phyloP scores from a whole-genome alignment of 2,113 vertebrate genomes.

The Peromyscus maniculatus region DNA sequence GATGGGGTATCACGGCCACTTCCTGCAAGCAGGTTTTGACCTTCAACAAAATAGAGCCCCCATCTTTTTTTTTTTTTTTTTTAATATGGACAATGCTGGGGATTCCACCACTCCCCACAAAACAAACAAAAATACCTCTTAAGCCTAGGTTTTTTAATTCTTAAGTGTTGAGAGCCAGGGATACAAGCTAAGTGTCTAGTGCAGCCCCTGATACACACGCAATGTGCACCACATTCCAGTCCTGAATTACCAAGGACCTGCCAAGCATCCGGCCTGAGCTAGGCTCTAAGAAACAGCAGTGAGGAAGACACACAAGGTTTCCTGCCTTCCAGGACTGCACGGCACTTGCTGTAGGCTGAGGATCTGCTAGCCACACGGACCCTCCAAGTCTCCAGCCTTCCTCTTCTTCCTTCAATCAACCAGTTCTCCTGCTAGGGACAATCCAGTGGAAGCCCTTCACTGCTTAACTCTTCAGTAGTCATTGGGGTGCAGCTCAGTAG shows the following conservation, averaged over 20 bases:
- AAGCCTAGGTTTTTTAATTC: background rate
- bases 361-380: background rate
- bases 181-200: background rate
- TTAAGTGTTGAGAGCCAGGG: background rate
- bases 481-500: background rate
- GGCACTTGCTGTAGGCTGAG: background rate
- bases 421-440: background rate
- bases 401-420: background rate
- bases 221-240: background rate
- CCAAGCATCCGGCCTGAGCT: no score
- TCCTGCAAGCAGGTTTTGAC: background rate
- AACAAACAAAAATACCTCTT: background rate
- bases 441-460: background rate
- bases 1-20: background rate
- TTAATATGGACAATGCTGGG: background rate
- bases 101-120: background rate
- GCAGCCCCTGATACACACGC: background rate
- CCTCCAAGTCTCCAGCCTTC: background rate
- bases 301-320: background rate
- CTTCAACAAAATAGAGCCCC: conserved; percentile 34
- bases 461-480: background rate
- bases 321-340: background rate
- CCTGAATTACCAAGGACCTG: background rate
- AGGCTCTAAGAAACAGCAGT: background rate
- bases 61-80: background rate